Conservation (phyloP, 2,797 vertebrate species). For the Tiaroga cobitis region DNA sequence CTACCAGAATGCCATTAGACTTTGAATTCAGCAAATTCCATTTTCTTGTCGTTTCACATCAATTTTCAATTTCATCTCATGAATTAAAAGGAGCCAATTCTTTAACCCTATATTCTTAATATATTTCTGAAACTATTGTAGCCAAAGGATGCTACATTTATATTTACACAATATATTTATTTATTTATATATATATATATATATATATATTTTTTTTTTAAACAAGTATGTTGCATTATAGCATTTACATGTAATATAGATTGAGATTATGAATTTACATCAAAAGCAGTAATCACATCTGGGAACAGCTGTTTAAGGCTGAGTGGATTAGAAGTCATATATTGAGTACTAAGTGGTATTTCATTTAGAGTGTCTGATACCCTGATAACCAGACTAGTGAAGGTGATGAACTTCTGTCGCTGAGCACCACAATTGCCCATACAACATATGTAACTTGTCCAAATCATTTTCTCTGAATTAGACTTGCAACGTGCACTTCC, state of each 20-base stretch:
- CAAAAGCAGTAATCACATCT: constrained; percentile 45
- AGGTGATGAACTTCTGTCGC: constrained; percentile 42
- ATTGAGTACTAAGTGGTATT: constrained; percentile 39
- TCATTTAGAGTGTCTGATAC: constrained; percentile 37
- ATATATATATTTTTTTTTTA: no score
- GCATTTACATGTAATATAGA: background rate
- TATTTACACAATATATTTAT: background rate
- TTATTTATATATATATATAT: no score
- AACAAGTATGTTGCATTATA: background rate
- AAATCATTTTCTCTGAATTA: constrained; percentile 28
- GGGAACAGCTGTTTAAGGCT: constrained; percentile 51
- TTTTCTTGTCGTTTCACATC: background rate
- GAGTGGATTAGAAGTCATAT: constrained; percentile 22
- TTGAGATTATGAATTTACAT: constrained; percentile 60
- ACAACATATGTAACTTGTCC: constrained; percentile 38
- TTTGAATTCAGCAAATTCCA: background rate
- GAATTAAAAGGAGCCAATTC: background rate
- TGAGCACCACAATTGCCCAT: constrained; percentile 1
- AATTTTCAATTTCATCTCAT: background rate
- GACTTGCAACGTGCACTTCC: constrained; percentile 37
- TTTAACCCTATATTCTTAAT: no score
- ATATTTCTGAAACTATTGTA: background rate
- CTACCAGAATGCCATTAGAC: background rate
- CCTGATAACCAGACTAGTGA: constrained; percentile 17
- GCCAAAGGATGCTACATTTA: no score